phyloP scores from a whole-genome alignment of 2,113 vertebrate genomes.

The Eudyptes chrysolophus region DNA sequence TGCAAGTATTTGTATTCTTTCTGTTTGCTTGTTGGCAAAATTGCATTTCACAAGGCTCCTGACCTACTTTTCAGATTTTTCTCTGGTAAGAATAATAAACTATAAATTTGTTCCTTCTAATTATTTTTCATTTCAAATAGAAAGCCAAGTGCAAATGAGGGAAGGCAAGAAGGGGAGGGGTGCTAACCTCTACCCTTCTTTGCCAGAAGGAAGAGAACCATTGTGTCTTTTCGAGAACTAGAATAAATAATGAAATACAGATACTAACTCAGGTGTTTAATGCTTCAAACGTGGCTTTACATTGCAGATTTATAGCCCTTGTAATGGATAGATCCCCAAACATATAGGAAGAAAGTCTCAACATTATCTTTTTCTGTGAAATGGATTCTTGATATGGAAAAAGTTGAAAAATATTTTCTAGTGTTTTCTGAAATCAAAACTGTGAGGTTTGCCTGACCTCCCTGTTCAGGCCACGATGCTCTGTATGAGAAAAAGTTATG shows the following conservation, averaged over 20 bases:
- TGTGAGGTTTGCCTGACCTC: background rate
- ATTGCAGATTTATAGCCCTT: background rate
- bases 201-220: background rate
- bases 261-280: background rate
- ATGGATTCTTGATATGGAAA: background rate
- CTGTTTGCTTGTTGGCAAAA: background rate
- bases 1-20: background rate
- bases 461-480: background rate
- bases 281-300: background rate
- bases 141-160: background rate
- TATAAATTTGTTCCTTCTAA: background rate
- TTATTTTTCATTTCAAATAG: background rate
- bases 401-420: background rate
- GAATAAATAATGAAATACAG: background rate
- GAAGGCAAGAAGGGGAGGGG: background rate
- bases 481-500: background rate
- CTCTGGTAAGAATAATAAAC: background rate
- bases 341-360: background rate
- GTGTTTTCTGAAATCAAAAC: background rate
- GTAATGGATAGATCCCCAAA: background rate
- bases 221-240: background rate
- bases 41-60: background rate
- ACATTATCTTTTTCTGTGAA: background rate
- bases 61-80: constrained; percentile 6
- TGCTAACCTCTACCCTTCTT: background rate